Evolutionary conservation across 1,140 invertebrate genomes (phyloP).

Genomic region (Zaprionus ornatus): DNA sequence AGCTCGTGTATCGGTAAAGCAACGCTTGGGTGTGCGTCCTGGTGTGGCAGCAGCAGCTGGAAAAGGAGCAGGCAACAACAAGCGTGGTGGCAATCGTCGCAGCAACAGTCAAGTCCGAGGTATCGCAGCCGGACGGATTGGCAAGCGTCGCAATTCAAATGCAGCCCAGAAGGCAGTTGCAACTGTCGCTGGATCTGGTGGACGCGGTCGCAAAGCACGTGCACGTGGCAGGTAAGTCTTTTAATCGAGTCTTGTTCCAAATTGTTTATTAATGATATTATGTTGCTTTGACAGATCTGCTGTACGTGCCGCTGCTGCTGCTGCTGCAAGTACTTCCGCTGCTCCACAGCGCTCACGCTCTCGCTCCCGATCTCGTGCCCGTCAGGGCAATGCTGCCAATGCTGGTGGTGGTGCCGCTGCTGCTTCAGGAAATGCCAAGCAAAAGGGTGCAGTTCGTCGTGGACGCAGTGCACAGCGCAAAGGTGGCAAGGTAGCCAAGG

Average conservation of each 20-base stretch:
- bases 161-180: conserved; percentile 44
- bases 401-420: conserved; percentile 41
- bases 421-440: conserved; percentile 23
- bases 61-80: conserved; percentile 11
- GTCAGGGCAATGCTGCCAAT: conserved; percentile 48
- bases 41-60: conserved; percentile 36
- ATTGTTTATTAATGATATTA: neutral
- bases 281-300: conserved; percentile 48
- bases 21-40: conserved; percentile 68
- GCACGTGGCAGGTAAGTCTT: conserved; percentile 62
- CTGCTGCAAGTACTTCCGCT: conserved; percentile 34
- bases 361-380: conserved; percentile 59
- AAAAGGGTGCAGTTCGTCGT: conserved; percentile 47
- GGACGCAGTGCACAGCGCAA: conserved; percentile 60
- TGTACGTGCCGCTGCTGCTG: conserved; percentile 53
- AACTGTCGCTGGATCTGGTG: conserved; percentile 31
- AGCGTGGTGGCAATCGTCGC: conserved; percentile 34
- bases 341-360: conserved; percentile 57
- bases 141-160: conserved; percentile 64
- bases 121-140: conserved; percentile 68
- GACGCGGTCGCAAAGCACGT: conserved; percentile 53
- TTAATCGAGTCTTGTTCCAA: neutral
- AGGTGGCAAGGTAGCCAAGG: conserved; percentile 49
- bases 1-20: conserved; percentile 69
- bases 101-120: conserved; percentile 59